Evolutionary conservation across 1,140 invertebrate species (phyloP).

Genomic region (Caligus rogercresseyi): DNA sequence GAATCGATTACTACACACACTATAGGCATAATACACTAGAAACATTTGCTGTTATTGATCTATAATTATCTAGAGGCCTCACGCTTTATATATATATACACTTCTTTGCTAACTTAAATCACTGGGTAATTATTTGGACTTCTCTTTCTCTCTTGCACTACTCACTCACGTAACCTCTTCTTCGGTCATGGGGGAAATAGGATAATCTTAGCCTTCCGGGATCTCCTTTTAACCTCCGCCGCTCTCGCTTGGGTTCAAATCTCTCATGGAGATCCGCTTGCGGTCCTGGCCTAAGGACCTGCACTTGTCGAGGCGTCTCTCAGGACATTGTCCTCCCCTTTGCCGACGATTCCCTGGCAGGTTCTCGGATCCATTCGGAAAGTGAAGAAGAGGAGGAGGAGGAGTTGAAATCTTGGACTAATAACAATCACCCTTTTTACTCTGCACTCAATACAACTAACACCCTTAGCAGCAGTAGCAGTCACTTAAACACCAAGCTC

Average conservation of each 20-base stretch:
- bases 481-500: background rate
- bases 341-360: background rate
- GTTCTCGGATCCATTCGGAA: background rate
- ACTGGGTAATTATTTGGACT: too few species aligned
- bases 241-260: background rate
- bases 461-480: background rate
- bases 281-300: background rate
- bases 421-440: background rate
- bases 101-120: too few species aligned
- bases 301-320: background rate
- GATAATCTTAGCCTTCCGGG: background rate
- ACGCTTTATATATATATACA: too few species aligned
- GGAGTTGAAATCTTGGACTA: background rate
- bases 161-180: too few species aligned
- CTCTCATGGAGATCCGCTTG: background rate
- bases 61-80: too few species aligned
- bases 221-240: background rate
- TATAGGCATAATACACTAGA: too few species aligned
- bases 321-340: background rate
- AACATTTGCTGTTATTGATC: too few species aligned
- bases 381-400: background rate
- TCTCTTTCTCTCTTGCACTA: too few species aligned
- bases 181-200: too few species aligned
- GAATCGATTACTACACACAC: too few species aligned
- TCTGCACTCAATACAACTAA: background rate